Conservation (phyloP, 2,888 invertebrate species). For the Hecatera dysodea region DNA sequence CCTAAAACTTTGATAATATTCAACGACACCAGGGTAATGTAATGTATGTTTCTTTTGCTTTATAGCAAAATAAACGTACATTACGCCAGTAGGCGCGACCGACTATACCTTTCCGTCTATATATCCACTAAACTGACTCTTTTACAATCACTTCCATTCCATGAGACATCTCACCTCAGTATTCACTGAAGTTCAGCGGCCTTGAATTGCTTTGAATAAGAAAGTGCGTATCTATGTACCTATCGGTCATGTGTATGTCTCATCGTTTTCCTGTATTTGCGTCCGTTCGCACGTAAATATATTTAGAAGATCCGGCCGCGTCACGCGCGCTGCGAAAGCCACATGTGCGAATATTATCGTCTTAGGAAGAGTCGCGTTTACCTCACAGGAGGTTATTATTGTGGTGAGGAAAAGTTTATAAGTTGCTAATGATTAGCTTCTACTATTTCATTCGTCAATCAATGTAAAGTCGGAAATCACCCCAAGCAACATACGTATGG, state of each 20-base stretch:
- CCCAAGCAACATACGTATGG: no score
- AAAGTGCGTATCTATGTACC: slow-evolving; percentile 17
- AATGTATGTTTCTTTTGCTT: no score
- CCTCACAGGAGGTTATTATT: not conserved
- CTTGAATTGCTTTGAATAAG: slow-evolving; percentile 31
- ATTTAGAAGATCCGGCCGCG: slow-evolving; percentile 83
- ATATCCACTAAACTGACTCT: not conserved
- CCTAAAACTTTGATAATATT: no score
- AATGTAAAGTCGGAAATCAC: no score
- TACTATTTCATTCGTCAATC: no score
- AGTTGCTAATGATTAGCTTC: not conserved
- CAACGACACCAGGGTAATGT: no score
- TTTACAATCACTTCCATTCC: slow-evolving; percentile 1
- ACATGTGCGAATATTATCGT: slow-evolving; percentile 69
- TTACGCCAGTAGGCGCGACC: no score
- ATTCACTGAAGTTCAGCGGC: slow-evolving; percentile 20
- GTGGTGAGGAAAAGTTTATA: not conserved
- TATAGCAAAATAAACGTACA: no score
- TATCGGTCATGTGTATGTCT: slow-evolving; percentile 12
- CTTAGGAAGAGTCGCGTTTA: slow-evolving; percentile 28
- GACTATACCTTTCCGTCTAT: not conserved
- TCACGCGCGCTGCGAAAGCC: slow-evolving; percentile 72
- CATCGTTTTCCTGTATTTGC: slow-evolving; percentile 36
- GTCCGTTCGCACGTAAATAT: slow-evolving; percentile 71
- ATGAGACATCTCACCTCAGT: not conserved